Evolutionary conservation across 2,113 vertebrate species (phyloP), one percentile per base, ranked within the genome.

Genomic region (Sylvia atricapilla): DNA sequence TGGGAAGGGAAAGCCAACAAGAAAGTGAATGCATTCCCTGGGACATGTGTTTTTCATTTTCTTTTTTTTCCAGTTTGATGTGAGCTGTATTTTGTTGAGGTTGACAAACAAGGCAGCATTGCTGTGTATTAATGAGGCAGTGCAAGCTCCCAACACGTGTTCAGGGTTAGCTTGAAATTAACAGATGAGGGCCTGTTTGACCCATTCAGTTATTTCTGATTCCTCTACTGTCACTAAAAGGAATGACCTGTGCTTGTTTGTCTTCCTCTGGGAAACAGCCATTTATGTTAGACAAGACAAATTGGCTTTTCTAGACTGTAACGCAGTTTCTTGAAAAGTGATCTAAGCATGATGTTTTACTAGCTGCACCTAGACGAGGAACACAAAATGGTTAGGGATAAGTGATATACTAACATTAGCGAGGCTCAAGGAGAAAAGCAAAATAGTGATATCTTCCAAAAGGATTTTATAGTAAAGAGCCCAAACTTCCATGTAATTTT

Each of bases 151-250:
- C 3, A 3, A 41, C n/a, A n/a, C 0, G 0, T 44, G 31, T 35
- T 84, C 80, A 84, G 28, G 37, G 33, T 86, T 79, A 76, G 19
- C 37, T 62, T 87, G 55, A 84, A 95, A 92, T 58, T 63, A 87
- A 46, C 16, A 88, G 41, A 63, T 68, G 53, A 69, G 28, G 31
- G 14, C 43, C 9, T 56, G 41, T 49, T 31, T 73, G 52, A 81
- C 46, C 69, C 25, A 67, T 2, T 62, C 17, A 64, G 17, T 49
- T 76, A 11, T 68, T 94, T 68, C 70, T 76, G 67, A 76, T 87
- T 75, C 60, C 50, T n/a, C 31, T 21, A 72, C 16, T 63, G 39
- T 66, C 64, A 70, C 50, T 84, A 56, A 59, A 84, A 89, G 17
- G 9, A 91, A 68, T 64, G 24, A 87, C 37, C 25, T 85, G 31